A percentile compares a stretch with the other conserved stretches of the same genome.
These are phyloP conservation scores for Macroramphosus scolopax DNA, from an alignment of 2,797 vertebrate species.

Conservation along the genomic window DNA sequence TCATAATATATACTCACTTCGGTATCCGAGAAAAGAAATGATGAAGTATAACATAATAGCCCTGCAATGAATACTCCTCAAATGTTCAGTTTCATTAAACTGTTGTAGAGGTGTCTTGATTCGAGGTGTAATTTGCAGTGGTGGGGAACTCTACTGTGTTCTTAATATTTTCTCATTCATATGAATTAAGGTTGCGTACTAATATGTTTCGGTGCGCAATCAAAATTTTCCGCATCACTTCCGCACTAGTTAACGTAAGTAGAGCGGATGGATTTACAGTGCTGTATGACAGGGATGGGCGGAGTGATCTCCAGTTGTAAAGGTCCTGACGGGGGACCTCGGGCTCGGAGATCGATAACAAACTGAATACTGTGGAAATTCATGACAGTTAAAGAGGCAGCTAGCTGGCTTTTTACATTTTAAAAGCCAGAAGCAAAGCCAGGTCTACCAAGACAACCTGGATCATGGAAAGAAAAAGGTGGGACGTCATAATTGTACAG, in stretches of 20 bases:
- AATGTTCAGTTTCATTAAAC: too few species aligned
- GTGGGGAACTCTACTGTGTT: too few species aligned
- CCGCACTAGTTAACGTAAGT: constrained; percentile 57
- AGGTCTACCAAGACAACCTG: constrained; percentile 24
- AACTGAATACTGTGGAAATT: constrained; percentile 40
- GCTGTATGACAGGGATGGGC: constrained; percentile 35
- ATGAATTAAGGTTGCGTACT: too few species aligned
- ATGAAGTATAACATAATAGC: too few species aligned
- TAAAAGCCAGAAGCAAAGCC: neutral
- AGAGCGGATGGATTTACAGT: constrained; percentile 47
- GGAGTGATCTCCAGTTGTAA: constrained; percentile 62
- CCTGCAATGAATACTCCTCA: too few species aligned
- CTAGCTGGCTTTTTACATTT: constrained; percentile 17
- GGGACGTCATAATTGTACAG: constrained; percentile 69
- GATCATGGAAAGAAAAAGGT: constrained; percentile 93
- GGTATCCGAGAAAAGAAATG: too few species aligned
- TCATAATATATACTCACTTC: neutral
- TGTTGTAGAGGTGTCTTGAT: too few species aligned
- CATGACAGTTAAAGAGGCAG: constrained; percentile 37
- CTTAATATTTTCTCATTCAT: too few species aligned
- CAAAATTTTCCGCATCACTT: neutral
- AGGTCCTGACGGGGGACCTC: constrained; percentile 50
- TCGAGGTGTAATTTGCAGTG: too few species aligned
- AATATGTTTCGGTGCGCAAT: too few species aligned
- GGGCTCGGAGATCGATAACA: constrained; percentile 62